Conservation (phyloP, 1,140 invertebrate genomes). For the Vanessa tameamea region DNA sequence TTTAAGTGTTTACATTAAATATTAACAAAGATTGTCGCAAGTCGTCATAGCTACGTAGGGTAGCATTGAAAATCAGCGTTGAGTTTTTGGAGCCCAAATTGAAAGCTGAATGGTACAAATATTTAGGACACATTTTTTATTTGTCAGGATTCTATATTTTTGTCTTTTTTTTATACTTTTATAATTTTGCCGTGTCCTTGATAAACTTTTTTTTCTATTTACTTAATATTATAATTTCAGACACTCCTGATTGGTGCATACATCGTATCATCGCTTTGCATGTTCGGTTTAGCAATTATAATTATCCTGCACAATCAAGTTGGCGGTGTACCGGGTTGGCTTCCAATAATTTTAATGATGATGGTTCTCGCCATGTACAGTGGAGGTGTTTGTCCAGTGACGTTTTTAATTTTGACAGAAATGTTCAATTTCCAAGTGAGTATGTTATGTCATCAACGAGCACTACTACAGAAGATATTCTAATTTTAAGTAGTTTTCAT, state of each 20-base stretch:
- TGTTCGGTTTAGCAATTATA: constrained; percentile 41
- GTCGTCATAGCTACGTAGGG: too few species aligned
- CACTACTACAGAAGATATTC: too few species aligned
- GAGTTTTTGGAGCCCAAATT: too few species aligned
- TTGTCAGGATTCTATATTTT: too few species aligned
- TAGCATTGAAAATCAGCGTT: too few species aligned
- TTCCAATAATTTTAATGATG: constrained; percentile 53
- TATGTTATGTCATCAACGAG: not conserved
- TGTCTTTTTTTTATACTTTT: too few species aligned
- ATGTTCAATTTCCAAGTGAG: constrained; percentile 62
- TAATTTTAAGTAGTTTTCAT: too few species aligned
- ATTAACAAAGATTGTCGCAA: too few species aligned
- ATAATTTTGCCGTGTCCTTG: too few species aligned
- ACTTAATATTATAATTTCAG: constrained; percentile 41
- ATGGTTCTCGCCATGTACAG: constrained; percentile 47
- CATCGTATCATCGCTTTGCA: constrained; percentile 33
- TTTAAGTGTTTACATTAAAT: too few species aligned
- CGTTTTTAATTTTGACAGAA: constrained; percentile 59
- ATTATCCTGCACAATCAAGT: constrained; percentile 44
- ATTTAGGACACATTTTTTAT: too few species aligned
- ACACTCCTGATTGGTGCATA: constrained; percentile 41
- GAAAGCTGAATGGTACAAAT: too few species aligned
- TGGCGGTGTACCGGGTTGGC: constrained; percentile 47
- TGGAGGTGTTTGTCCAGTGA: constrained; percentile 49
- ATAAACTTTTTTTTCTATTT: not conserved